Evolutionary conservation across 2,113 vertebrate species (phyloP).

Genomic region (Potamarius usumacintae): DNA sequence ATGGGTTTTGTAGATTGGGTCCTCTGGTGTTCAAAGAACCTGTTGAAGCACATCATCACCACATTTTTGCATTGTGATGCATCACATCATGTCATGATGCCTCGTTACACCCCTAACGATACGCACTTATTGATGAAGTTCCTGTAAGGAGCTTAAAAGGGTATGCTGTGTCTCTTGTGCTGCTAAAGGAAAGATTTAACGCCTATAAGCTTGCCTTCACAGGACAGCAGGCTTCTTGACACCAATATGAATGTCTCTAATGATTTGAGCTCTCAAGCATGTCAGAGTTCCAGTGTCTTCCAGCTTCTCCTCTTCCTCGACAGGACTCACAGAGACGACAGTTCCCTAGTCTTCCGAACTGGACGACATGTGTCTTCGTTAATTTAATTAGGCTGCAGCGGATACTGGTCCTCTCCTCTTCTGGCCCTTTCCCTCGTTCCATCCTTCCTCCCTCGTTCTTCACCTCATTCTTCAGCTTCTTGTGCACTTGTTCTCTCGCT

Average conservation of each 20-base stretch:
- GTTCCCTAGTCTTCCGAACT: slow-evolving; percentile 33
- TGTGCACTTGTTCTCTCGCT: not conserved
- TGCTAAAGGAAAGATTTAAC: not conserved
- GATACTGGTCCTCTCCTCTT: slow-evolving; percentile 25
- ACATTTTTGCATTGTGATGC: not conserved
- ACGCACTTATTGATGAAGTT: not conserved
- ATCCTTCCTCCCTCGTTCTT: not conserved
- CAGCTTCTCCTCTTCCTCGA: slow-evolving; percentile 21
- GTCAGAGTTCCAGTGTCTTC: slow-evolving; percentile 4
- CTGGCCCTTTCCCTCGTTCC: slow-evolving; percentile 6
- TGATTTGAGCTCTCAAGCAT: slow-evolving; percentile 1
- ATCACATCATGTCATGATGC: not conserved
- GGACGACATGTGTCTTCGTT: slow-evolving; percentile 59
- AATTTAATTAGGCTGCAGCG: slow-evolving; percentile 53
- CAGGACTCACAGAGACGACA: slow-evolving; percentile 46
- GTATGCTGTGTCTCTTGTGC: not conserved
- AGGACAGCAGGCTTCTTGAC: not conserved
- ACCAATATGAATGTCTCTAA: slow-evolving; percentile 12
- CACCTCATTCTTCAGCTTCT: not conserved
- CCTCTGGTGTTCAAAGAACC: not conserved
- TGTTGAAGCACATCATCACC: no score
- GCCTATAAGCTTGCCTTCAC: not conserved
- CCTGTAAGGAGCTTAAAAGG: not conserved
- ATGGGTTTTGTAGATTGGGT: not conserved
- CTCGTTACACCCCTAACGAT: not conserved